Conservation (phyloP, 2,888 invertebrate genomes). For the Baccha elongata region DNA sequence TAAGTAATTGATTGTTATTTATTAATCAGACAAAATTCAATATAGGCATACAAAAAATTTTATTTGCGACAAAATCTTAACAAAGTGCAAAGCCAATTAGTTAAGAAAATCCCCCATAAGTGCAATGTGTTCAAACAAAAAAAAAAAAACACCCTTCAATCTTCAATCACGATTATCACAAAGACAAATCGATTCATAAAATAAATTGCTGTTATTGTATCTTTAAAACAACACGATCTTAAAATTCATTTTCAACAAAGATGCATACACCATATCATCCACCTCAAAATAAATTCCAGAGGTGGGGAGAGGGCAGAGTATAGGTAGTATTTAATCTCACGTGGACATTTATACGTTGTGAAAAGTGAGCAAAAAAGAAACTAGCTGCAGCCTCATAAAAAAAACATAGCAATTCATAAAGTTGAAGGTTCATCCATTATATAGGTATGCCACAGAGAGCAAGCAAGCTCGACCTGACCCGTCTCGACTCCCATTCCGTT, state of each 20-base stretch:
- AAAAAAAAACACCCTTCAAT: background rate
- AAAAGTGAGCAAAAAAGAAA: conserved; percentile 4
- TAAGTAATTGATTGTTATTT: too few species aligned
- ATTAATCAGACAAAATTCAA: too few species aligned
- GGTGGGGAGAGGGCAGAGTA: background rate
- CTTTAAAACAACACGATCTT: conserved; percentile 8
- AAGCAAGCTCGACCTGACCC: background rate
- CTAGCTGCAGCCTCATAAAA: conserved; percentile 7
- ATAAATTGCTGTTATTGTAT: conserved; percentile 18
- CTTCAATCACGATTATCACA: conserved; percentile 1
- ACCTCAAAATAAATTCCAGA: background rate
- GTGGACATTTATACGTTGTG: conserved; percentile 39
- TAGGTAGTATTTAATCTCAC: conserved; percentile 40
- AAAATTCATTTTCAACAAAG: conserved; percentile 17
- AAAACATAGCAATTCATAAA: conserved; percentile 53
- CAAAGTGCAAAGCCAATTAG: background rate
- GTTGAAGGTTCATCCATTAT: conserved; percentile 67
- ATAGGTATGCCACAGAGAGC: conserved; percentile 37
- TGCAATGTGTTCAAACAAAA: background rate
- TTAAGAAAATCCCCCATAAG: background rate
- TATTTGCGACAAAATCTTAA: too few species aligned
- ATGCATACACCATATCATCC: background rate
- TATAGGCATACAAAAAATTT: too few species aligned
- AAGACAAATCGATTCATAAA: conserved; percentile 33
- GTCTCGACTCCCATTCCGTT: background rate